A percentile compares a stretch with the other conserved stretches of the same genome.
Evolutionary conservation across 1,140 invertebrate species (phyloP).

Genomic region (Plodia interpunctella): DNA sequence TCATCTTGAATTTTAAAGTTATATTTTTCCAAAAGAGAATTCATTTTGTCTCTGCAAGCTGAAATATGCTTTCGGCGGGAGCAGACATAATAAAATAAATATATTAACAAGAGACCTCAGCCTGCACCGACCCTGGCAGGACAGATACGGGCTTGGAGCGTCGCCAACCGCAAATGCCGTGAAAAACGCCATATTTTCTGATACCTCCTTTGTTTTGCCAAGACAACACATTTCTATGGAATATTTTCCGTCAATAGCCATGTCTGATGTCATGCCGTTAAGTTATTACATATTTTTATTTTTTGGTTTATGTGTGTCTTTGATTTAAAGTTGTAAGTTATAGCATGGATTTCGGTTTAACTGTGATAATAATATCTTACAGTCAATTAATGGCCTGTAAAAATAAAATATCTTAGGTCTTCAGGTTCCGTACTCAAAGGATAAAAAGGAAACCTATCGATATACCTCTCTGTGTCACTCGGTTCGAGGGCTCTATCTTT

Average conservation of each 20-base stretch:
- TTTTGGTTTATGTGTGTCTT: background rate
- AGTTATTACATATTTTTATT: background rate
- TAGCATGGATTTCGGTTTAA: too few species aligned
- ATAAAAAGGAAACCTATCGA: too few species aligned
- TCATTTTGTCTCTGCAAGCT: background rate
- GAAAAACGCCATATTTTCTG: conserved; percentile 3
- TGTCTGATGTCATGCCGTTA: background rate
- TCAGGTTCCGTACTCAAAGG: too few species aligned
- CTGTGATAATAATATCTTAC: too few species aligned
- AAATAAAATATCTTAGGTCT: too few species aligned
- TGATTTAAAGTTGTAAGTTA: too few species aligned
- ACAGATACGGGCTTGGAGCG: background rate
- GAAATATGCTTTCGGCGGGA: background rate
- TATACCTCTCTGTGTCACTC: too few species aligned
- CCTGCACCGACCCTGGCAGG: background rate
- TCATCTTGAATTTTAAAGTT: background rate
- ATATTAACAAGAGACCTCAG: background rate
- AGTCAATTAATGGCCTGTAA: too few species aligned
- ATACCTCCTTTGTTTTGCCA: conserved; percentile 2
- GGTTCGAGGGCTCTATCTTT: too few species aligned
- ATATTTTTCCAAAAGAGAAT: background rate
- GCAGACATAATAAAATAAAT: background rate
- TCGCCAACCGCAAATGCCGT: conserved; percentile 1
- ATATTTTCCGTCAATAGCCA: background rate
- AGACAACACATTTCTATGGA: background rate